These are phyloP conservation scores for Acleris emargana DNA, from an alignment of 2,888 invertebrate genomes.

Conservation along the genomic window DNA sequence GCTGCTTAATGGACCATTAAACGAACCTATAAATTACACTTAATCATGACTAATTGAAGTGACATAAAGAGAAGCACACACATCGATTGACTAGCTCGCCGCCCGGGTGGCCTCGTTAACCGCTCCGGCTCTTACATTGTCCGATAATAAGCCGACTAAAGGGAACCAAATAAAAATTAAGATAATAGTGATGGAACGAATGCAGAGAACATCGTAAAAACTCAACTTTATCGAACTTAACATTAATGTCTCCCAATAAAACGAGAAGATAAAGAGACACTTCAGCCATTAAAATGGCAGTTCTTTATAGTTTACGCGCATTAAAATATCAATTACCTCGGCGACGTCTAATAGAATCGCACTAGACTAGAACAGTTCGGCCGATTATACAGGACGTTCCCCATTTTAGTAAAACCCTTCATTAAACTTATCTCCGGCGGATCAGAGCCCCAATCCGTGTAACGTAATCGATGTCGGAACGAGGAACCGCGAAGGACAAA, in stretches of 20 bases:
- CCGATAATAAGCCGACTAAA: conserved; percentile 66
- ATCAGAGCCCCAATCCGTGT: conserved; percentile 75
- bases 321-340: conserved; percentile 29
- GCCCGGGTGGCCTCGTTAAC: conserved; percentile 73
- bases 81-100: conserved; percentile 45
- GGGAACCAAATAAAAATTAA: conserved; percentile 72
- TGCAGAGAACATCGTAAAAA: conserved; percentile 59
- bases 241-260: conserved; percentile 54
- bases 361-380: conserved; percentile 50
- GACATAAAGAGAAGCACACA: conserved; percentile 58
- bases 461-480: conserved; percentile 78
- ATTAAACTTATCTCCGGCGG: conserved; percentile 74
- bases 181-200: conserved; percentile 60
- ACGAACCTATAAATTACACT: conserved; percentile 77
- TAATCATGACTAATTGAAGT: conserved; percentile 80
- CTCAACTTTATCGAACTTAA: conserved; percentile 54
- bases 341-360: conserved; percentile 54
- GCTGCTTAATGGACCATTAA: conserved; percentile 76
- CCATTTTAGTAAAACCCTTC: conserved; percentile 70
- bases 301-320: conserved; percentile 28
- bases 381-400: conserved; percentile 63
- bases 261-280: conserved; percentile 34
- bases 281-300: conserved; percentile 32
- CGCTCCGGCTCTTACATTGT: conserved; percentile 57
- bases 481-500: conserved; percentile 78